A percentile compares a stretch with the other conserved stretches of the same genome.
Conservation (phyloP, 2,888 invertebrate genomes). For the Chymomyza fuscimana region DNA sequence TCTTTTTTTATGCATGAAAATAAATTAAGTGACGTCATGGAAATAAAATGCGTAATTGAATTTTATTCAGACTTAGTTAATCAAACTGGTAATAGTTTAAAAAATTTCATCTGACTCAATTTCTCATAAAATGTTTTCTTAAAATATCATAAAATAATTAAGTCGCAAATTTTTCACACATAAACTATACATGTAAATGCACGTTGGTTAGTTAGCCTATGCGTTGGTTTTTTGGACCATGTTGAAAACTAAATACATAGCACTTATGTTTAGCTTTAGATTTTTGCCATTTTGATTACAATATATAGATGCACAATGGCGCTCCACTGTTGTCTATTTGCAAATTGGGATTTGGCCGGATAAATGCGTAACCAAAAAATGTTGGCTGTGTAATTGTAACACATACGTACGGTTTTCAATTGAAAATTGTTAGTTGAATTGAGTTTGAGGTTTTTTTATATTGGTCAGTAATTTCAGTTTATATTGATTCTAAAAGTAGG, state of each 20-base stretch:
- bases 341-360: neutral
- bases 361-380: neutral
- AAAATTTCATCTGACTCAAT: too few species aligned
- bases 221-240: neutral
- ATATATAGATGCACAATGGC: neutral
- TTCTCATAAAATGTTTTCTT: too few species aligned
- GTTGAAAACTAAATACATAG: conserved; percentile 1
- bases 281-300: conserved; percentile 11
- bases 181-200: neutral
- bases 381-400: neutral
- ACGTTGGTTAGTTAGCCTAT: neutral
- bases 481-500: too few species aligned
- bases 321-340: neutral
- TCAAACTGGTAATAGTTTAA: too few species aligned
- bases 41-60: too few species aligned
- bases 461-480: neutral
- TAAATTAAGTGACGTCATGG: too few species aligned
- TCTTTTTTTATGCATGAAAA: too few species aligned
- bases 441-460: neutral
- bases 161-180: neutral
- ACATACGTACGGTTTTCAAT: neutral
- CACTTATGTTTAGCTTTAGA: conserved; percentile 7
- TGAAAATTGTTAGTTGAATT: neutral
- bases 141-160: neutral
- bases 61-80: too few species aligned